These are phyloP conservation scores for Tigriopus japonicus DNA, from an alignment of 1,140 invertebrate species.

Conservation along the genomic window DNA sequence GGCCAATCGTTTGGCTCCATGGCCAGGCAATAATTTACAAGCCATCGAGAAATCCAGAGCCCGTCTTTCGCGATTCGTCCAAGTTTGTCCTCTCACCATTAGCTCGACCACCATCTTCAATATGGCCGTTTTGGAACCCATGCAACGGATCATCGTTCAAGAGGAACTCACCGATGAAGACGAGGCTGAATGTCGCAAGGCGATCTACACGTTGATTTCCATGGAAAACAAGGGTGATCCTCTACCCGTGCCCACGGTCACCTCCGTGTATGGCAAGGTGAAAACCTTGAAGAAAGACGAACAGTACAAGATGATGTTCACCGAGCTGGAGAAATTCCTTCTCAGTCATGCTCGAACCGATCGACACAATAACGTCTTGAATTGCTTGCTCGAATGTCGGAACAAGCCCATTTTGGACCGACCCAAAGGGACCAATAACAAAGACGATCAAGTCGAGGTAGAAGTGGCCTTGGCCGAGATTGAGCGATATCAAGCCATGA, in stretches of 20 bases:
- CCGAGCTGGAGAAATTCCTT: constrained; percentile 64
- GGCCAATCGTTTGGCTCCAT: constrained; percentile 54
- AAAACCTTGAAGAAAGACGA: constrained; percentile 44
- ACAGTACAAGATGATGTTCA: constrained; percentile 72
- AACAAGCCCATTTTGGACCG: constrained; percentile 27
- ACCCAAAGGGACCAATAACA: constrained; percentile 24
- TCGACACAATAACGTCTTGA: constrained; percentile 53
- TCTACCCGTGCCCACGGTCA: constrained; percentile 41
- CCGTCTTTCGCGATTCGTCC: constrained; percentile 51
- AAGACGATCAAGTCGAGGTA: constrained; percentile 39
- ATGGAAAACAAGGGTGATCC: constrained; percentile 66
- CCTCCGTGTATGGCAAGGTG: constrained; percentile 23
- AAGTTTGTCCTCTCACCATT: constrained; percentile 82
- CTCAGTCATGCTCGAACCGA: constrained; percentile 47
- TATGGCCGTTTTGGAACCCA: constrained; percentile 31
- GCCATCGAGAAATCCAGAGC: constrained; percentile 40
- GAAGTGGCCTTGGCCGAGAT: constrained; percentile 38
- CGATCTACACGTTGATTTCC: constrained; percentile 57
- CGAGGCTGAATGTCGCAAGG: constrained; percentile 65
- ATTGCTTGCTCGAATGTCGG: constrained; percentile 61
- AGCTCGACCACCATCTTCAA: constrained; percentile 77
- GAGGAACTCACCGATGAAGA: constrained; percentile 65
- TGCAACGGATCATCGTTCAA: constrained; percentile 29
- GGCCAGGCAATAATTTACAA: constrained; percentile 22
- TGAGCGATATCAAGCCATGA: constrained; percentile 25